phyloP scores from a whole-genome alignment of 2,113 vertebrate genomes.

The Cariama cristata region DNA sequence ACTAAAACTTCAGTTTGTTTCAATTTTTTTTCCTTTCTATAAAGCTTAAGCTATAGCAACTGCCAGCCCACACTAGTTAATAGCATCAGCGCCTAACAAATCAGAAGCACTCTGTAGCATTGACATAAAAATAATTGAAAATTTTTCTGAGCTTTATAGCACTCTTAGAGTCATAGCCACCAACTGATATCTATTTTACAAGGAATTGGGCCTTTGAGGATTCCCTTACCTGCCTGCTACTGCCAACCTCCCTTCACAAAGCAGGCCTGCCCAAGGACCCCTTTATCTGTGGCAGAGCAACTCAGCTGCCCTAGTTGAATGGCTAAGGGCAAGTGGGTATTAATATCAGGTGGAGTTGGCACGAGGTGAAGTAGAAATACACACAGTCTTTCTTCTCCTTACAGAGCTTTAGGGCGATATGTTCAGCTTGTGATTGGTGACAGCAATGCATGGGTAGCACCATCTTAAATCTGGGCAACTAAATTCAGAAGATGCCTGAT shows the following conservation, averaged over 20 bases:
- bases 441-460: not conserved
- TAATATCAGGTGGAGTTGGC: not conserved
- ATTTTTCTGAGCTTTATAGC: not conserved
- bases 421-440: not conserved
- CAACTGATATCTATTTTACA: fast-evolving
- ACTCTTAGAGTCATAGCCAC: too few relatives aligned
- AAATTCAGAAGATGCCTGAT: not conserved
- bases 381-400: too few relatives aligned
- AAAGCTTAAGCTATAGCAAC: not conserved
- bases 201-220: fast-evolving
- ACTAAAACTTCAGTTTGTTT: not conserved
- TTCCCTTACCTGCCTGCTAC: fast-evolving
- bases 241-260: fast-evolving
- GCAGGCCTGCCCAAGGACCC: fast-evolving
- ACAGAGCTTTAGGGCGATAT: not conserved
- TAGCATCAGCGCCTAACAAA: not conserved
- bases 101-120: not conserved
- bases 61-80: not conserved
- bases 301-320: not conserved
- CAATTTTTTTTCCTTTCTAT: not conserved
- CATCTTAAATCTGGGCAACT: not conserved
- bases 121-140: not conserved
- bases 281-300: not conserved
- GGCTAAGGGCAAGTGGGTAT: not conserved
- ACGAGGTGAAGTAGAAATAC: not conserved